Evolutionary conservation across 2,797 vertebrate genomes (phyloP), one percentile per base, ranked within the genome.

Genomic region (Enteromius fasciolatus): DNA sequence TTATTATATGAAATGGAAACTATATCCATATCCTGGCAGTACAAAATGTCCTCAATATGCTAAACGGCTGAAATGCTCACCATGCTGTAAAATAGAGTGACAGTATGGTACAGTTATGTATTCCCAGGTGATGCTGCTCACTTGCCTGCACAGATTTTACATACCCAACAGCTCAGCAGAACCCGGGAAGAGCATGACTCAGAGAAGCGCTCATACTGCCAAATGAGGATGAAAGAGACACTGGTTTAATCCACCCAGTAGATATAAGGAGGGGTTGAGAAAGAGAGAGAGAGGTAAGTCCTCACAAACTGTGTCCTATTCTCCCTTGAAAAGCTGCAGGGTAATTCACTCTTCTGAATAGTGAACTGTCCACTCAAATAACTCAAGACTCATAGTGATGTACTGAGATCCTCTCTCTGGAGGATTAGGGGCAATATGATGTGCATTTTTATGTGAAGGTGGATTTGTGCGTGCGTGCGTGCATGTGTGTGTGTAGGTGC

Each of bases 341-440:
- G 72, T 66, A 82, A 82, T 82, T 82, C 63, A 82, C 72, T 76
- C 80, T 67, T 82, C 72, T 82, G 80, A 82, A 82, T 82, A 76
- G 80, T 76, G 70, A 82, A 82, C 80, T 82, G 80, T 76, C 80
- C 80, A 76, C 80, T 82, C 80, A 82, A 82, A 82, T 82, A 82
- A 82, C 70, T 82, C 80, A 66, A 76, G 80, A 64, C 80, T 76
- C 80, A 75, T 36, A 76, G 80, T 82, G 80, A 81, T 73, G 57
- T 73, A 54, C 44, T 4, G 63, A 67, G 80, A 82, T 76, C 80
- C 61, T 48, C 74, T 76, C 81, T 83, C 73, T 57, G 23, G 81
- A 83, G 73, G 73, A 77, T 83, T 77, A 76, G 48, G 48, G 41
- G 73, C 74, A 83, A 77, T 77, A 83, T 48, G 25, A 83, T 68